Percentiles rank a stretch among this genome's conserved stretches.
Evolutionary conservation across 2,113 vertebrate genomes (phyloP).

Genomic region (Sinocyclocheilus rhinocerous): DNA sequence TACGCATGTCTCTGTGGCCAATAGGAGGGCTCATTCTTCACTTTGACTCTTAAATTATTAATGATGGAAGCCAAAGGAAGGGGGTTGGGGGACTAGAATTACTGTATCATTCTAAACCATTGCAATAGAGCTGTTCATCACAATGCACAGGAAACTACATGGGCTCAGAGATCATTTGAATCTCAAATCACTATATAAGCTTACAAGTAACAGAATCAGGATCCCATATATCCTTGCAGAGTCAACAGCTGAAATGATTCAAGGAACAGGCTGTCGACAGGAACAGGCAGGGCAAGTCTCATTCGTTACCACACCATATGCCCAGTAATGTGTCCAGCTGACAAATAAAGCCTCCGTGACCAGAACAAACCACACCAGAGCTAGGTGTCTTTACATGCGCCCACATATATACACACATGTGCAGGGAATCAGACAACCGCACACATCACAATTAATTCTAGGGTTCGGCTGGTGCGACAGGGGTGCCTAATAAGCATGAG

Average conservation of each 20-base stretch:
- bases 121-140: slow-evolving; percentile 52
- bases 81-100: slow-evolving; percentile 49
- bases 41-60: slow-evolving; percentile 69
- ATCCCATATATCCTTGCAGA: slow-evolving; percentile 11
- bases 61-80: slow-evolving; percentile 51
- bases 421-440: slow-evolving; percentile 12
- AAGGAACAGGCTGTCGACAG: slow-evolving; percentile 7
- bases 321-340: slow-evolving; percentile 27
- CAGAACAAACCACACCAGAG: background rate
- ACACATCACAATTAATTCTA: slow-evolving; percentile 58
- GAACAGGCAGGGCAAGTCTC: slow-evolving; percentile 11
- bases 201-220: background rate
- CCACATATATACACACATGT: background rate
- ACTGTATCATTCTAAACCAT: slow-evolving; percentile 61
- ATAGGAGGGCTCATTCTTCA: slow-evolving; percentile 57
- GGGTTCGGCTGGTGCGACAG: slow-evolving; percentile 58
- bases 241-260: slow-evolving; percentile 7
- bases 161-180: slow-evolving; percentile 9
- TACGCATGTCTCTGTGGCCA: slow-evolving; percentile 49
- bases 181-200: background rate
- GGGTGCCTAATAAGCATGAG: slow-evolving; percentile 67
- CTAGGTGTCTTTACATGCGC: slow-evolving; percentile 4
- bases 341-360: background rate
- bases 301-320: slow-evolving; percentile 21
- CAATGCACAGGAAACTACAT: slow-evolving; percentile 48